Evolutionary conservation across 1,140 invertebrate genomes (phyloP).

Genomic region (Hermetia illucens): DNA sequence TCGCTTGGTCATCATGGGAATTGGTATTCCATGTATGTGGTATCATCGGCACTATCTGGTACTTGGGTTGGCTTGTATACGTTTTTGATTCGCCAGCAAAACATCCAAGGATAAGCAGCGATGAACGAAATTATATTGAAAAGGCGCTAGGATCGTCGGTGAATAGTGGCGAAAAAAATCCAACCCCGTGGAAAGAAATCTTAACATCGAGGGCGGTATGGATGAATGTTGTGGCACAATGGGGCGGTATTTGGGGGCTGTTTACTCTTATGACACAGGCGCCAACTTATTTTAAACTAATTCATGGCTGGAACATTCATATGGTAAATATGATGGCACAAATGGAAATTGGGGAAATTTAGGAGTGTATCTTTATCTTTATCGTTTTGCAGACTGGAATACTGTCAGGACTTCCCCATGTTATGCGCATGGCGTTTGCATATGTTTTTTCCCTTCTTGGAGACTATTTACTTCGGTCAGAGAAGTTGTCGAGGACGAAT

Average conservation of each 20-base stretch:
- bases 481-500: constrained; percentile 42
- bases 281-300: constrained; percentile 71
- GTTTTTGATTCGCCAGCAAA: constrained; percentile 51
- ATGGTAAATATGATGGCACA: constrained; percentile 39
- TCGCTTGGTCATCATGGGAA: constrained; percentile 52
- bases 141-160: constrained; percentile 37
- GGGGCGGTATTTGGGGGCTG: constrained; percentile 71
- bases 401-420: constrained; percentile 47
- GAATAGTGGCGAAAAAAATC: constrained; percentile 20
- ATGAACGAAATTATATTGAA: constrained; percentile 49
- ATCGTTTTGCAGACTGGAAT: constrained; percentile 40
- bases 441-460: constrained; percentile 40
- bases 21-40: constrained; percentile 59
- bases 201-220: constrained; percentile 59
- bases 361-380: not conserved
- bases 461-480: constrained; percentile 43
- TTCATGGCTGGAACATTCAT: constrained; percentile 68
- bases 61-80: constrained; percentile 42
- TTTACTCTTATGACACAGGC: constrained; percentile 73
- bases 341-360: too few relatives aligned
- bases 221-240: constrained; percentile 61
- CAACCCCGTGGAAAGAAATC: constrained; percentile 59
- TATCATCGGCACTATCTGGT: constrained; percentile 51
- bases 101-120: constrained; percentile 57
- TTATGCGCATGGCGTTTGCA: constrained; percentile 46